Conservation (phyloP, 2,113 vertebrate species). For the Pantherophis guttatus region DNA sequence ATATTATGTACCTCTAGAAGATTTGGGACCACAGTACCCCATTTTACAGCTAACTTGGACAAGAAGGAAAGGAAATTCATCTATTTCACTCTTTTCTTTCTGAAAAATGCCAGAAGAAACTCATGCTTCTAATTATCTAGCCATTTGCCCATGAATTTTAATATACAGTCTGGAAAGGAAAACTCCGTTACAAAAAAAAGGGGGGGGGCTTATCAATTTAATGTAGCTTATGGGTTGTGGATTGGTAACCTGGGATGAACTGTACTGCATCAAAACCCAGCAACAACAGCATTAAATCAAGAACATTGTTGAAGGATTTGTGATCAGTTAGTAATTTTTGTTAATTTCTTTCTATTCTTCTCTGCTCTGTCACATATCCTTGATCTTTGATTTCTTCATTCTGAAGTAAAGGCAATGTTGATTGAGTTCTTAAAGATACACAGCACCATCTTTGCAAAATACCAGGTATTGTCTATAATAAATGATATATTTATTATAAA, state of each 20-base stretch:
- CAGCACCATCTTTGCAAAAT: not conserved
- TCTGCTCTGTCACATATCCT: not conserved
- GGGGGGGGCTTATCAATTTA: not conserved
- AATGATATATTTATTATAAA: not conserved
- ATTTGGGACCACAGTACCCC: not conserved
- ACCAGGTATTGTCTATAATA: not conserved
- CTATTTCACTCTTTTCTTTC: not conserved
- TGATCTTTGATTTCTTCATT: not conserved
- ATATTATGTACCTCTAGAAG: not conserved
- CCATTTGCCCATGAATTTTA: not conserved
- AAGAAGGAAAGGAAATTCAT: not conserved
- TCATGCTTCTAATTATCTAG: not conserved
- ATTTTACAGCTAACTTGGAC: not conserved
- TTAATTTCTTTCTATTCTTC: not conserved
- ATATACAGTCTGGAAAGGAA: not conserved
- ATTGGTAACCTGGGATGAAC: not conserved
- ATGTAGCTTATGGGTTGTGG: not conserved
- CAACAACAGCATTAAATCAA: not conserved
- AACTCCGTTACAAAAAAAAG: not conserved
- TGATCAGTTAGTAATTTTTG: not conserved
- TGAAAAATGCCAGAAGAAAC: not conserved
- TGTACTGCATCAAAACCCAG: not conserved
- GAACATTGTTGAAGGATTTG: not conserved
- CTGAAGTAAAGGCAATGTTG: not conserved
- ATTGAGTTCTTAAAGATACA: not conserved